Conservation (phyloP, 2,113 vertebrate species). For the Pygoscelis antarcticus region DNA sequence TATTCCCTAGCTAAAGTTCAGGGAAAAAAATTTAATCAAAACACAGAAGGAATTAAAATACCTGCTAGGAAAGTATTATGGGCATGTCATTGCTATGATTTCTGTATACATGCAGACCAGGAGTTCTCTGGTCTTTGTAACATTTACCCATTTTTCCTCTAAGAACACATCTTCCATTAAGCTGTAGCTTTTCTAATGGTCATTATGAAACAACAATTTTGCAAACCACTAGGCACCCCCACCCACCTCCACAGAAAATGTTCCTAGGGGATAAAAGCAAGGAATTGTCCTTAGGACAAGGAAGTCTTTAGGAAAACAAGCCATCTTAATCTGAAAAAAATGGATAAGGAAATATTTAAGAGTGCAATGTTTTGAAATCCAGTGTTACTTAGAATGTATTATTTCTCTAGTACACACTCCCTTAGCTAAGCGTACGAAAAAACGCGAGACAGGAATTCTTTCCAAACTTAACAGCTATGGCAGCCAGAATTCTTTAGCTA, state of each 20-base stretch:
- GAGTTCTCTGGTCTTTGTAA: background rate
- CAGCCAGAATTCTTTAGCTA: background rate
- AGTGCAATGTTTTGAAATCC: background rate
- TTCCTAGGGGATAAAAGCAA: background rate
- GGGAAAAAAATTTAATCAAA: background rate
- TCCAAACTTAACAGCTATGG: background rate
- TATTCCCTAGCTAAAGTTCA: background rate
- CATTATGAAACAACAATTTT: background rate
- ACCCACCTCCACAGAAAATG: background rate
- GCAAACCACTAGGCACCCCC: background rate
- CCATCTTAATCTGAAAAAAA: background rate
- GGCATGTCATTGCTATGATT: background rate
- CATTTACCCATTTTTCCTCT: background rate
- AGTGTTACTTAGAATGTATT: background rate
- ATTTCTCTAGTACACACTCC: background rate
- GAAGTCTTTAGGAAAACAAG: background rate
- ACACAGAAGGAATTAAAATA: background rate
- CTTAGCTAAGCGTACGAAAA: background rate
- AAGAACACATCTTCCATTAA: background rate
- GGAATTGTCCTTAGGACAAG: background rate
- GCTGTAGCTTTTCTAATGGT: background rate
- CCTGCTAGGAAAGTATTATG: background rate
- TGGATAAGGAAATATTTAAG: background rate
- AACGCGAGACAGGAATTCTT: background rate
- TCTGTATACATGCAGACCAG: background rate